These are phyloP conservation scores for Holacanthus passer DNA, from an alignment of 2,113 vertebrate species.

Conservation along the genomic window DNA sequence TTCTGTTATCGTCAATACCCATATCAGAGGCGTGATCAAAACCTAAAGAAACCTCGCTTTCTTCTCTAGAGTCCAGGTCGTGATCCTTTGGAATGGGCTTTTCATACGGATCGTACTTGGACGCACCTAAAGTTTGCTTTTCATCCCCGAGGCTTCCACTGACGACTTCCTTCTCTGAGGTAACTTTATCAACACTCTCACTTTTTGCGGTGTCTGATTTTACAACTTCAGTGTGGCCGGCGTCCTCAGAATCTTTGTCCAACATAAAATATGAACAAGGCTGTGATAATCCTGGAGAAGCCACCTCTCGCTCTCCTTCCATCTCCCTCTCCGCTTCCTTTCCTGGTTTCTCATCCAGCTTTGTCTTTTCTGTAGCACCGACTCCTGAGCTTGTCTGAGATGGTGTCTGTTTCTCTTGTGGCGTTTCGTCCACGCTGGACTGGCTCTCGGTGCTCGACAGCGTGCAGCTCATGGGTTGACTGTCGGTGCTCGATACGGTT, in stretches of 20 bases:
- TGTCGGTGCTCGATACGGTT: conserved; percentile 63
- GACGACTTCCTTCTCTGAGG: conserved; percentile 27
- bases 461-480: conserved; percentile 57
- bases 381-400: conserved; percentile 34
- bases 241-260: conserved; percentile 68
- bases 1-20: conserved; percentile 78
- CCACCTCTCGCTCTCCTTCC: conserved; percentile 82
- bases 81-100: conserved; percentile 76
- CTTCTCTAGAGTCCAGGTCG: conserved; percentile 60
- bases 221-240: background rate
- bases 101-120: conserved; percentile 85
- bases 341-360: conserved; percentile 66
- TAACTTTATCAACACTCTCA: conserved; percentile 41
- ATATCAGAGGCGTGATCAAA: conserved; percentile 64
- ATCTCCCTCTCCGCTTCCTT: conserved; percentile 83
- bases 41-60: conserved; percentile 53
- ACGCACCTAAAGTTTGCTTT: conserved; percentile 65
- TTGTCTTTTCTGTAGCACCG: conserved; percentile 31
- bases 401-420: conserved; percentile 49
- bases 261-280: conserved; percentile 76
- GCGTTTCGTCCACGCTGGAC: conserved; percentile 61
- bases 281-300: conserved; percentile 79
- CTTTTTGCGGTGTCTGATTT: conserved; percentile 46
- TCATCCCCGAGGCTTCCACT: conserved; percentile 59
- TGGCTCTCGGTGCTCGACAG: conserved; percentile 68